These are phyloP conservation scores for Dorcus parallelipipedus DNA, from an alignment of 2,888 invertebrate species.

Conservation along the genomic window DNA sequence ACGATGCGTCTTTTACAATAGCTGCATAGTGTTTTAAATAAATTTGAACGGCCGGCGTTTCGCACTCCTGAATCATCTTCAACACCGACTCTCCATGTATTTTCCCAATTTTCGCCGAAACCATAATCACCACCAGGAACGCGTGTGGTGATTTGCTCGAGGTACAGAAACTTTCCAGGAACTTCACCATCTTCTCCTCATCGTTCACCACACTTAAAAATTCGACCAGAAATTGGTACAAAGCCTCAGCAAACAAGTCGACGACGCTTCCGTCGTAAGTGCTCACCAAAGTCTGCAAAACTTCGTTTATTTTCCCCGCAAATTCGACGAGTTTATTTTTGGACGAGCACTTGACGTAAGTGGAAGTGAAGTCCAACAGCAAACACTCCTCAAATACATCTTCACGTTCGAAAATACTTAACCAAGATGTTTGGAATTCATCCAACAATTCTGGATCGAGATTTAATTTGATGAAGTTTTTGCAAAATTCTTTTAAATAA, in stretches of 20 bases:
- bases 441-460: background rate
- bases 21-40: too few species aligned
- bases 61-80: background rate
- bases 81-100: background rate
- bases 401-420: background rate
- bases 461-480: background rate
- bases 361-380: constrained; percentile 1
- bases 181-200: background rate
- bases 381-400: background rate
- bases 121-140: background rate
- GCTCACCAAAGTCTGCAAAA: constrained; percentile 1
- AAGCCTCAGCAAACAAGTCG: background rate
- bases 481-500: constrained; percentile 1
- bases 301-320: background rate
- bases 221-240: background rate
- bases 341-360: background rate
- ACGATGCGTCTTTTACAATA: too few species aligned
- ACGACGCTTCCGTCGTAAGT: constrained; percentile 3
- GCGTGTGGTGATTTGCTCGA: background rate
- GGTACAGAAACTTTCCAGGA: background rate
- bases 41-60: background rate
- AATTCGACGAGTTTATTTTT: background rate
- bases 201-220: background rate
- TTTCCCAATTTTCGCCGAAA: background rate
- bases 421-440: background rate